Evolutionary conservation across 2,888 invertebrate genomes (phyloP), one percentile per base, ranked within the genome.

Genomic region (Macaria liturata): DNA sequence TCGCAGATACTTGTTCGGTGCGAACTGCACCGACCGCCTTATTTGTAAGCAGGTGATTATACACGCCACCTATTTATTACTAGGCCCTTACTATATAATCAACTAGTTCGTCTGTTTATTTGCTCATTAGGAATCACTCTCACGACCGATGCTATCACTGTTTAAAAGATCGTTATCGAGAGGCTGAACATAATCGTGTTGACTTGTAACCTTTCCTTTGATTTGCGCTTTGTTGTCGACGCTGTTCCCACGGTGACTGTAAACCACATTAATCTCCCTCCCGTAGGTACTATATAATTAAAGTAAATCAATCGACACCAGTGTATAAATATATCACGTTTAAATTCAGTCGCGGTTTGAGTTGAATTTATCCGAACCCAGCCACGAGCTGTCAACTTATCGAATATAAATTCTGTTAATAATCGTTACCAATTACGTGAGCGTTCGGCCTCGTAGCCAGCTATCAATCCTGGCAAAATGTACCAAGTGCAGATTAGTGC

Each of bases 361-460:
- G 52, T 56, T 48, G 59, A 55, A 59, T 59, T 55, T 59, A 59
- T 55, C 59, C 54, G 45, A 47, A 44, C 43, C 32, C 32, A 44
- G 50, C 55, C 59, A 52, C 52, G 55, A 56, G 31, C 78, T 84
- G 86, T 85, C 86, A 84, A 84, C 80, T 84, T 86, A 84, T 85
- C 81, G 82, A 79, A 82, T 83, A 88, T 88, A 86, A 88, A 88
- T 87, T 87, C 80, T 80, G 80, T 81, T 83, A 85, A 85, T 88
- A 87, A 86, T 86, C 81, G 82, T 84, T 85, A 82, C 84, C 88
- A 86, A 88, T 88, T 87, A 88, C 82, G 81, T 80, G 83, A 84
- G 78, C 76, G 81, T 83, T 81, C 78, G 81, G 83, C 84, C 84
- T 88, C 83, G 84, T 80, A 80, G 73, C 59, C 65, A 64, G 74